Evolutionary conservation across 1,140 invertebrate genomes (phyloP).

Genomic region (Acromyrmex echinatior): DNA sequence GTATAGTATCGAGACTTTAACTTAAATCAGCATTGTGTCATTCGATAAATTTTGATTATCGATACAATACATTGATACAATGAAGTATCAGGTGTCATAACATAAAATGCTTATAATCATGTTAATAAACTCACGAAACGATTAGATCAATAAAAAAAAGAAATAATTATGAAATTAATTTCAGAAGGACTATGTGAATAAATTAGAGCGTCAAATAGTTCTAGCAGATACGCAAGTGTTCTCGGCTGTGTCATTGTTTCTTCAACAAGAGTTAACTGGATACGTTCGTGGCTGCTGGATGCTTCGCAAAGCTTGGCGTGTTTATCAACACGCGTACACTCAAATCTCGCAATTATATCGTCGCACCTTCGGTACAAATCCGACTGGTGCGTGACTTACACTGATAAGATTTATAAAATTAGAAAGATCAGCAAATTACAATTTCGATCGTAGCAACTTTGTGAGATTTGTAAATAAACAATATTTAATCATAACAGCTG

Average conservation of each 20-base stretch:
- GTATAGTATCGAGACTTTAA: background rate
- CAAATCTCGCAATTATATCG: constrained; percentile 88
- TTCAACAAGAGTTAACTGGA: constrained; percentile 90
- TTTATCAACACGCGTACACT: constrained; percentile 90
- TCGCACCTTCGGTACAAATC: constrained; percentile 82
- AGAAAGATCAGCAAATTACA: background rate
- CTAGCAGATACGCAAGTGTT: constrained; percentile 90
- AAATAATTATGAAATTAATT: constrained; percentile 56
- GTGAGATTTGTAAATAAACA: background rate
- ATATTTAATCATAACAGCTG: background rate
- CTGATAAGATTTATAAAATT: background rate
- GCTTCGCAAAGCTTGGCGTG: constrained; percentile 91
- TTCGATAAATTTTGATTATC: background rate
- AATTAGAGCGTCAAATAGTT: constrained; percentile 90
- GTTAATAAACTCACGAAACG: background rate
- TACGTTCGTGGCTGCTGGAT: constrained; percentile 92
- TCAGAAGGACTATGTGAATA: constrained; percentile 79
- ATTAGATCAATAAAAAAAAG: background rate
- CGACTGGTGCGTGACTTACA: constrained; percentile 74
- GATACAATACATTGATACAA: background rate
- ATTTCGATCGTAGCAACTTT: background rate
- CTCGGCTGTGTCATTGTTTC: constrained; percentile 89
- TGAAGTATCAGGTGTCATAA: background rate
- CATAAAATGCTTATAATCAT: background rate
- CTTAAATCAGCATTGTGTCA: background rate